These are phyloP conservation scores for Eupeodes corollae DNA, from an alignment of 1,140 invertebrate species.

Conservation along the genomic window DNA sequence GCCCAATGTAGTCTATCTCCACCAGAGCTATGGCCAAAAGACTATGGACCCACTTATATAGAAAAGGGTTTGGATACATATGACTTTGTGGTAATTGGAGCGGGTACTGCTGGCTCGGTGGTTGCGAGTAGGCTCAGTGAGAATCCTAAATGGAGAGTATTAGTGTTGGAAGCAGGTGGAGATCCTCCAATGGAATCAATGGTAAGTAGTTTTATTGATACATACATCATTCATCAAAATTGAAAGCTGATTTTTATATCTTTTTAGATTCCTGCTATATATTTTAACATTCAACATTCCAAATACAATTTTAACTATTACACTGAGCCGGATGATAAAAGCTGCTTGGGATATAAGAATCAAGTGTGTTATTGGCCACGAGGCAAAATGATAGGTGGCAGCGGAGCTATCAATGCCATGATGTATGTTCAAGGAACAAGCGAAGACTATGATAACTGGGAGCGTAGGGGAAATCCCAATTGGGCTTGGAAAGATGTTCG, in stretches of 20 bases:
- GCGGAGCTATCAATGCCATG: constrained; percentile 58
- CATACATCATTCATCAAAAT: background rate
- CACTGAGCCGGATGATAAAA: constrained; percentile 12
- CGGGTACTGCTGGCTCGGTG: constrained; percentile 50
- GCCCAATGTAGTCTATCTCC: constrained; percentile 43
- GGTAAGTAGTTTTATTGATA: constrained; percentile 11
- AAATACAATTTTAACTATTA: constrained; percentile 10
- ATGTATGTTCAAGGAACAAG: constrained; percentile 58
- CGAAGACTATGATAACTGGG: constrained; percentile 49
- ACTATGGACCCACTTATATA: constrained; percentile 38
- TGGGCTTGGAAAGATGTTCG: constrained; percentile 57
- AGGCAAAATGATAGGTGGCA: constrained; percentile 54
- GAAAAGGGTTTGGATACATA: constrained; percentile 20
- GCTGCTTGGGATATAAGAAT: constrained; percentile 23
- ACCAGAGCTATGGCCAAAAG: constrained; percentile 39
- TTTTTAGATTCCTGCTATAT: background rate
- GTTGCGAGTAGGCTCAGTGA: constrained; percentile 33
- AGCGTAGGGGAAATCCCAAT: constrained; percentile 40
- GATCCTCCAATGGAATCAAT: constrained; percentile 38
- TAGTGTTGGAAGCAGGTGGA: constrained; percentile 40
- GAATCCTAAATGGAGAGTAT: constrained; percentile 20
- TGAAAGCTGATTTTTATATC: background rate
- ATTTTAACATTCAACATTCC: constrained; percentile 1
- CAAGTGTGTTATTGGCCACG: constrained; percentile 45
- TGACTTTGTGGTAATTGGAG: constrained; percentile 48